These are phyloP conservation scores for Caiman crocodilus DNA, from an alignment of 2,797 vertebrate genomes.

Conservation along the genomic window DNA sequence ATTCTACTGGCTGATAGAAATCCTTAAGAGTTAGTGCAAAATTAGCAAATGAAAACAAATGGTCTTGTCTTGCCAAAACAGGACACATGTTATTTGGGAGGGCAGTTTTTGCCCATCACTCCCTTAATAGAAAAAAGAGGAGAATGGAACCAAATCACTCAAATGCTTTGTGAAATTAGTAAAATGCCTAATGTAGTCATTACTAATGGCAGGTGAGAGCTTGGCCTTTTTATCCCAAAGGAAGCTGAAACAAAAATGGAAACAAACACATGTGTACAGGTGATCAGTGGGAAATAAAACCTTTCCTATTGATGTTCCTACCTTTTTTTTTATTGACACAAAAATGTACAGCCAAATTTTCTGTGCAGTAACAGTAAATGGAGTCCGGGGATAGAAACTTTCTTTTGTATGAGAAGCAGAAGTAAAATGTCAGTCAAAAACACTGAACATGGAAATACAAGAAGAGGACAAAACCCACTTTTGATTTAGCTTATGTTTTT, in stretches of 20 bases:
- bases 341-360: neutral
- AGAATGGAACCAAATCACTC: rapidly evolving
- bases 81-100: neutral
- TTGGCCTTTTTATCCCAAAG: no score
- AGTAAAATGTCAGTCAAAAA: neutral
- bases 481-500: neutral
- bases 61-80: neutral
- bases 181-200: neutral
- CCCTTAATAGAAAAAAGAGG: neutral
- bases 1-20: neutral
- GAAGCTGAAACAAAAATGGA: neutral
- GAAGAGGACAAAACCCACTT: neutral
- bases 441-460: neutral
- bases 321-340: neutral
- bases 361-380: neutral
- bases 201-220: rapidly evolving
- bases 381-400: neutral
- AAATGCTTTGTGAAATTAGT: neutral
- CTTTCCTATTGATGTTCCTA: neutral
- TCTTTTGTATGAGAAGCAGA: neutral
- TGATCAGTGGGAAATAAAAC: neutral
- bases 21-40: neutral
- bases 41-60: neutral
- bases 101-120: neutral
- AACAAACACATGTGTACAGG: neutral